Evolutionary conservation across 2,888 invertebrate species (phyloP).

Genomic region (Conistra vaccinii): DNA sequence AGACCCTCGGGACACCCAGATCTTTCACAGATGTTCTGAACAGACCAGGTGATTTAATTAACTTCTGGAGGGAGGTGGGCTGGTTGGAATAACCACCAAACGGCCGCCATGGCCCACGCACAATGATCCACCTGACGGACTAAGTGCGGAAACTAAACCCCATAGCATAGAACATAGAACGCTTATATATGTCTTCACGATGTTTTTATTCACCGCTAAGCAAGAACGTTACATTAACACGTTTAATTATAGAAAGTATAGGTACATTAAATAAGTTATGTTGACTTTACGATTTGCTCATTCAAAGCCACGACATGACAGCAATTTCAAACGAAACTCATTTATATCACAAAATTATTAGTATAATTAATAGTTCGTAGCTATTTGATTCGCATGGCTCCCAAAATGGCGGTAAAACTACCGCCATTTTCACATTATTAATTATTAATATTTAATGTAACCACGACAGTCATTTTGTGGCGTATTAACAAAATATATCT

Average conservation of each 20-base stretch:
- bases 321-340: conserved; percentile 7
- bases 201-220: neutral
- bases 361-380: conserved; percentile 22
- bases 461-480: conserved; percentile 23
- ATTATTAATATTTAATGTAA: conserved; percentile 32
- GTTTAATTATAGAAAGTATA: neutral
- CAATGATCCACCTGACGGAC: too few relatives aligned
- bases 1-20: too few relatives aligned
- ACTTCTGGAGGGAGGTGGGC: too few relatives aligned
- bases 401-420: conserved; percentile 29
- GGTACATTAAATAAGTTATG: neutral
- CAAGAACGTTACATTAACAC: neutral
- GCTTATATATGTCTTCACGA: too few relatives aligned
- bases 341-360: conserved; percentile 29
- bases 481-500: conserved; percentile 15
- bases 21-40: too few relatives aligned
- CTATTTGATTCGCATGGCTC: conserved; percentile 30
- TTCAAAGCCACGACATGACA: neutral
- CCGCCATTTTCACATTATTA: too few relatives aligned
- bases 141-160: too few relatives aligned
- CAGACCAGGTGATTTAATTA: too few relatives aligned
- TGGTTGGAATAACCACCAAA: too few relatives aligned
- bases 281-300: neutral
- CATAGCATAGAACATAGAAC: too few relatives aligned
- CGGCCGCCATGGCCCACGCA: too few relatives aligned